Base-by-base conservation (phyloP, 2,113 vertebrate genomes). In the Nipponia nippon region DNA sequence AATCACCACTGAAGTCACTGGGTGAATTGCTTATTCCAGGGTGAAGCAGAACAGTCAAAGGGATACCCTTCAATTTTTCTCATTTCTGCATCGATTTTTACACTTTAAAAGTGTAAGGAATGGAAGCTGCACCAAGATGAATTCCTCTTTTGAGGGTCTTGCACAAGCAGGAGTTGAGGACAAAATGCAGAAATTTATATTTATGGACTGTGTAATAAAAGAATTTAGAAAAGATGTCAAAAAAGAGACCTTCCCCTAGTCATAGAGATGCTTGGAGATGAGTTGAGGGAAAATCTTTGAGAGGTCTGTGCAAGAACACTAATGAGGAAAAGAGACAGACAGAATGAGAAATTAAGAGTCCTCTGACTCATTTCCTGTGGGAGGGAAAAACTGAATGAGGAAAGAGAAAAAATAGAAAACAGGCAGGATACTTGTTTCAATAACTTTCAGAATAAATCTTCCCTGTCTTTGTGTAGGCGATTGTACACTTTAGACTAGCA, bases 291-390 rank as follows among this genome's bases (percentile, higher is more conserved):
- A 91, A 85, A 73, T 72, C 69, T 89, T 30, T 90, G 62, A 56
- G 65, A 91, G 63, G 17, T 53, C 46, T 77, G 15, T 72, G 53
- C 49, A 89, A 90, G 80, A 84, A 72, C 63, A 46, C 29, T 89
- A 89, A 93, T 0, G 5, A 95, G 52, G 65, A 92, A 90, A 72
- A 92, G n/a, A 87, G 63, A 83, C 26, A 73, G 72, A 91, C 30
- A 83, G 79, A 90, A 94, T 67, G 36, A 93, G 73, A 94, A 84
- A 93, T 76, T 81, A 71, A 89, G 63, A 56, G 27, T 87, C 15
- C 46, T 97, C 87, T 95, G 77, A 93, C 65, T 95, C 89, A 94
- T 93, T 95, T 97, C 93, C 94, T 94, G 83, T 77, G 77, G 40
- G 73, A 93, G 11, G 52, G 32, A 77, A 94, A 89, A 92, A 56